A percentile compares a stretch with the other conserved stretches of the same genome.
These are phyloP conservation scores for Drosophila bocki DNA, from an alignment of 1,140 invertebrate genomes.

Conservation along the genomic window DNA sequence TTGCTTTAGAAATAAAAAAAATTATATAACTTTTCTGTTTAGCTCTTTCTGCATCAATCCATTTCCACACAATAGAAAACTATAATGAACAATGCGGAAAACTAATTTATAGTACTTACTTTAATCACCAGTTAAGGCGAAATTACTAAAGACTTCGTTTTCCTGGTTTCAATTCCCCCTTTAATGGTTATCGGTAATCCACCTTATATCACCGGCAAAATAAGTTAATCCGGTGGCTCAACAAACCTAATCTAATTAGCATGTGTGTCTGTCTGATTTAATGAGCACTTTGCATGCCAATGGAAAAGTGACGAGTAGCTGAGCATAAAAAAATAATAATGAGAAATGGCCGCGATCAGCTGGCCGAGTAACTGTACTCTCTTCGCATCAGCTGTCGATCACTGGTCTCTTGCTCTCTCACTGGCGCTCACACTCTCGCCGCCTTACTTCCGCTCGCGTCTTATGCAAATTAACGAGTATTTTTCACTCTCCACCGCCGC, in stretches of 20 bases:
- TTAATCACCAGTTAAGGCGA: background rate
- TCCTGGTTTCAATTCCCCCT: slow-evolving; percentile 5
- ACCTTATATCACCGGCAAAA: slow-evolving; percentile 9
- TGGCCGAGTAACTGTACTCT: slow-evolving; percentile 32
- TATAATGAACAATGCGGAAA: slow-evolving; percentile 3
- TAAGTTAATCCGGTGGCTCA: slow-evolving; percentile 45
- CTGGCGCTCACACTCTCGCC: slow-evolving; percentile 8
- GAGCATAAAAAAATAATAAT: slow-evolving; percentile 55
- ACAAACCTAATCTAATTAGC: slow-evolving; percentile 63
- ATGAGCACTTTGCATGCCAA: slow-evolving; percentile 78
- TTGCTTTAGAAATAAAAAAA: too few species aligned
- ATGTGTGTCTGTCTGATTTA: slow-evolving; percentile 58
- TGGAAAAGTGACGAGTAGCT: slow-evolving; percentile 70
- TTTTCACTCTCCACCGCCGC: slow-evolving; percentile 50
- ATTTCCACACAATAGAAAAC: background rate
- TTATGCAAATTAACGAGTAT: slow-evolving; percentile 67
- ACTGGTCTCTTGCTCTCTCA: slow-evolving; percentile 20
- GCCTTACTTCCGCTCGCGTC: slow-evolving; percentile 24
- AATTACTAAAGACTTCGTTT: background rate
- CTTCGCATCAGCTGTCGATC: slow-evolving; percentile 47
- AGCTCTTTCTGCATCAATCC: too few species aligned
- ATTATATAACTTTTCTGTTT: background rate
- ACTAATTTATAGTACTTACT: background rate
- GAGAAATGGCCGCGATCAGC: slow-evolving; percentile 48
- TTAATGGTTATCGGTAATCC: slow-evolving; percentile 1